phyloP scores from a whole-genome alignment of 2,113 vertebrate genomes.

The Pithys albifrons region DNA sequence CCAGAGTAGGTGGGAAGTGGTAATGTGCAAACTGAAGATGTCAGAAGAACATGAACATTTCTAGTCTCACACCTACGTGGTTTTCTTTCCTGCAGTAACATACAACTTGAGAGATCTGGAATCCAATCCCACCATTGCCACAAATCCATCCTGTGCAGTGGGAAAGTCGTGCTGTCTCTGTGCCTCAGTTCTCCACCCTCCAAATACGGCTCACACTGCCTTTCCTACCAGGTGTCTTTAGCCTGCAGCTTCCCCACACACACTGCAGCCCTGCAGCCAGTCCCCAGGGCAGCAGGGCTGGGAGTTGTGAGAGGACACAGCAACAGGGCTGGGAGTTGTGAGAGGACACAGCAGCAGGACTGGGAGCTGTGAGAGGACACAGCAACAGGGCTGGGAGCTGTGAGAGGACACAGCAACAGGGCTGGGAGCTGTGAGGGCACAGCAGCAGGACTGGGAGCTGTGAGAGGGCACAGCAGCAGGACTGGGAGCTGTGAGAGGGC shows the following conservation, averaged over 20 bases:
- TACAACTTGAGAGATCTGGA: slow-evolving; percentile 6
- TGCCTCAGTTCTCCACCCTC: neutral
- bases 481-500: neutral
- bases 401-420: neutral
- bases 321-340: neutral
- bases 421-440: no score
- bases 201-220: neutral
- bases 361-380: neutral
- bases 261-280: neutral
- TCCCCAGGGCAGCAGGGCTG: neutral
- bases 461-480: neutral
- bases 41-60: slow-evolving; percentile 45
- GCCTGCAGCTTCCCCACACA: neutral
- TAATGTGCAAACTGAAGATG: slow-evolving; percentile 38
- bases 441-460: no score
- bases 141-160: neutral
- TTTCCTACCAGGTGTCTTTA: neutral
- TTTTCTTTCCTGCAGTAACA: slow-evolving; percentile 40
- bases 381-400: neutral
- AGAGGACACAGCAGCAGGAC: neutral
- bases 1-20: slow-evolving; percentile 33
- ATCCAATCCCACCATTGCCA: slow-evolving; percentile 36
- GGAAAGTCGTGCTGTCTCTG: neutral
- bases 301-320: neutral
- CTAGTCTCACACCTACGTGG: slow-evolving; percentile 13